phyloP scores from a whole-genome alignment of 2,888 invertebrate species.

The Entomobrya multifasciata region DNA sequence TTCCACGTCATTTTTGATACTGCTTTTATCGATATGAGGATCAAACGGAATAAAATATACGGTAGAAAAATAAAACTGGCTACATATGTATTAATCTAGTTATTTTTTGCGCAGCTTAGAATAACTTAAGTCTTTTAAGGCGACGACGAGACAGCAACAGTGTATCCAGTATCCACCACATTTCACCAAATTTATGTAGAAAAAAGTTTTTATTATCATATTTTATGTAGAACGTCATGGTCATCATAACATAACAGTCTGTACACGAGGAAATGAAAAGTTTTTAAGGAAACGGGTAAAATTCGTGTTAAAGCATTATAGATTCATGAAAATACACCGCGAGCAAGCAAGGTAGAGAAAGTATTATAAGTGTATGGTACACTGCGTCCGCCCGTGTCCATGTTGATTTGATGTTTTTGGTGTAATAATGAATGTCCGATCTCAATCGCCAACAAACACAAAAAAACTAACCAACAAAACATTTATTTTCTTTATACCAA shows the following conservation, averaged over 20 bases:
- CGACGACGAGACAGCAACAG: no score
- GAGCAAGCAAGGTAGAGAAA: no score
- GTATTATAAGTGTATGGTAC: not conserved
- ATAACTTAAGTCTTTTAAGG: no score
- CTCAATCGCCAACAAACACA: conserved; percentile 28
- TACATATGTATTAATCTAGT: not conserved
- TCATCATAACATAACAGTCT: no score
- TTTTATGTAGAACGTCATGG: no score
- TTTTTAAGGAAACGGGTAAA: conserved; percentile 15
- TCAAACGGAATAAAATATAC: not conserved
- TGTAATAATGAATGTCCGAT: conserved; percentile 47
- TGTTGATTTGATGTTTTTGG: conserved; percentile 7
- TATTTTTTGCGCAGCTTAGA: not conserved
- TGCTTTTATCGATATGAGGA: no score
- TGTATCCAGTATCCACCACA: not conserved
- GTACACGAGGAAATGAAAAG: not conserved
- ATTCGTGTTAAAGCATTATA: conserved; percentile 2
- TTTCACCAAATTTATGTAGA: not conserved
- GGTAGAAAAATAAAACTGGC: not conserved
- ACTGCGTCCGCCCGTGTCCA: no score
- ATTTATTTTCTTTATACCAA: conserved; percentile 1
- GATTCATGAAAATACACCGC: no score
- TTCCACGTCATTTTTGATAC: not conserved
- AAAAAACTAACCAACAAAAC: conserved; percentile 2
- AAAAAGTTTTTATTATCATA: no score